Evolutionary conservation across 1,140 invertebrate genomes (phyloP).

Genomic region (Dufourea novaeangliae): DNA sequence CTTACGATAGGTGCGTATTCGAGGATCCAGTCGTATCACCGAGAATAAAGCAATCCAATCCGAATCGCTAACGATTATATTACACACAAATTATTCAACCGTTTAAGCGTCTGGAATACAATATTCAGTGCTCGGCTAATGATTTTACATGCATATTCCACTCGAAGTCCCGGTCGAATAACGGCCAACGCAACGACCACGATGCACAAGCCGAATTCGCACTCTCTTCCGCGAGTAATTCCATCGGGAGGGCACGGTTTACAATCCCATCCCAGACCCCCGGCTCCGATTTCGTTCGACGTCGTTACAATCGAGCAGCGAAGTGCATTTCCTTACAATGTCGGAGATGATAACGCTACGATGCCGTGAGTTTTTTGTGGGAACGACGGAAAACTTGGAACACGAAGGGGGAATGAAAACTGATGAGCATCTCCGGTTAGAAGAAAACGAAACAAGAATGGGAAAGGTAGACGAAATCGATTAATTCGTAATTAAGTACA

Average conservation of each 20-base stretch:
- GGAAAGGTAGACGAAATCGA: too few relatives aligned
- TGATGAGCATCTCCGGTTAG: neutral
- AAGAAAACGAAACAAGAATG: neutral
- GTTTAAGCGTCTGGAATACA: neutral
- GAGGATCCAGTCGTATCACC: too few relatives aligned
- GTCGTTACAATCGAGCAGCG: constrained; percentile 20
- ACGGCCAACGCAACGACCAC: neutral
- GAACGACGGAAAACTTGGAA: neutral
- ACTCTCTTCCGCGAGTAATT: constrained; percentile 6
- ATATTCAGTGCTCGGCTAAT: neutral
- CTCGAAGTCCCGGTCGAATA: neutral
- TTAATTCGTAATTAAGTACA: too few relatives aligned
- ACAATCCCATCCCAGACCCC: constrained; percentile 9
- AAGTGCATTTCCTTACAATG: constrained; percentile 27
- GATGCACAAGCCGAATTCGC: constrained; percentile 18
- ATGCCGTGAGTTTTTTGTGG: constrained; percentile 8
- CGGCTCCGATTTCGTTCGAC: constrained; percentile 5
- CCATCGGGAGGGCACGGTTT: constrained; percentile 24
- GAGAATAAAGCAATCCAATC: neutral
- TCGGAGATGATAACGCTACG: constrained; percentile 22
- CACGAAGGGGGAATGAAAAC: constrained; percentile 1
- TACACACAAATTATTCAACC: neutral
- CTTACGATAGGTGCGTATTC: too few relatives aligned
- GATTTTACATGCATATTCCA: neutral
- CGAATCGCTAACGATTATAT: neutral